phyloP scores from a whole-genome alignment of 1,140 invertebrate species.

The Conus betulinus region DNA sequence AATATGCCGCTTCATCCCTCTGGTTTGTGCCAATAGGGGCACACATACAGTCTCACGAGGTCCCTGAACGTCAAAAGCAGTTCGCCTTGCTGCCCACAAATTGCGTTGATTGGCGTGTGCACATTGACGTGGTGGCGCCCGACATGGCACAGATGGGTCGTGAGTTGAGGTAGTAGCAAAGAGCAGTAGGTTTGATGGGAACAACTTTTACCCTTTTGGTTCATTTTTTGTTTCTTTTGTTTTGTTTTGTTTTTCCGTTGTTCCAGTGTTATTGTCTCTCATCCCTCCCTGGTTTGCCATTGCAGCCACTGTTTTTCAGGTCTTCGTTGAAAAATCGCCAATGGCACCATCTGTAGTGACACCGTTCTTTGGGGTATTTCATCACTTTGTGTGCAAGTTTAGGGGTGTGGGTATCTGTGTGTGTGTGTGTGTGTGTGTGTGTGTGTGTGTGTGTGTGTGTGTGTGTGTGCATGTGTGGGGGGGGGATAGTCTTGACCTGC shows the following conservation, averaged over 20 bases:
- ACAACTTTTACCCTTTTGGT: neutral
- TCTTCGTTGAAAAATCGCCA: neutral
- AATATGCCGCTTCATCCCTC: neutral
- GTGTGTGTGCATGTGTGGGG: neutral
- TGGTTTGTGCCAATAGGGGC: neutral
- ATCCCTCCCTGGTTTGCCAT: neutral
- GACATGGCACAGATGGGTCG: constrained; percentile 9
- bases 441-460: neutral
- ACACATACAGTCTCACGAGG: neutral
- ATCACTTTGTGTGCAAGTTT: neutral
- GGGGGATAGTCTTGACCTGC: neutral
- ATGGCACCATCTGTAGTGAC: neutral
- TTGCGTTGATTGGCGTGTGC: constrained; percentile 24
- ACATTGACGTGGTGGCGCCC: neutral
- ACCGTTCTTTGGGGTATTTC: neutral
- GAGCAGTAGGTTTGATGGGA: constrained; percentile 3
- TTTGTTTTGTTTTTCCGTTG: neutral
- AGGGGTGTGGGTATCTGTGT: no score
- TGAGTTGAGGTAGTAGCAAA: constrained; percentile 11
- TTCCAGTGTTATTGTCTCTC: neutral
- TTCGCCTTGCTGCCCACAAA: neutral
- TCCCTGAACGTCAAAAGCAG: constrained; percentile 24
- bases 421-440: no score
- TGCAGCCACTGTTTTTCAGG: neutral
- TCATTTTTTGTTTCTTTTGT: neutral